Conservation (phyloP, 2,113 vertebrate genomes). For the Motacilla tschutschensis region DNA sequence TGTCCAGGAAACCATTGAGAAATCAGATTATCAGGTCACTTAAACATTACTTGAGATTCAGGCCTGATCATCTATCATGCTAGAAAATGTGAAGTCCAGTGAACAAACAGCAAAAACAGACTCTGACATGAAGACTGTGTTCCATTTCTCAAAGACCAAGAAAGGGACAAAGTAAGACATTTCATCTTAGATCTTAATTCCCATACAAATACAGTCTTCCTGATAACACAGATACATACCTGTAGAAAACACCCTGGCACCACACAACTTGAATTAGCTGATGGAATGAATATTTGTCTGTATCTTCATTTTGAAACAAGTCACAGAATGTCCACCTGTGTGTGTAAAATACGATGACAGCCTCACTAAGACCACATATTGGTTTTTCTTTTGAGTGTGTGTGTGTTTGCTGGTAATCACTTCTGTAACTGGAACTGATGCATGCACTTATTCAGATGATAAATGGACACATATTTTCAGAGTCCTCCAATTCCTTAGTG, state of each 20-base stretch:
- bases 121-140: neutral
- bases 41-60: neutral
- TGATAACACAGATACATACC: constrained; percentile 61
- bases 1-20: neutral
- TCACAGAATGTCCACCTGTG: constrained; percentile 80
- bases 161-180: neutral
- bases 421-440: neutral
- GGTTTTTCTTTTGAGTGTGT: neutral
- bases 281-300: constrained; percentile 45
- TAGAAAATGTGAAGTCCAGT: neutral
- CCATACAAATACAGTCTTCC: neutral
- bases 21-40: neutral
- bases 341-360: constrained; percentile 14
- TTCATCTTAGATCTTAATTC: neutral
- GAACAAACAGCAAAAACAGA: neutral
- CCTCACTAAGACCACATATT: neutral
- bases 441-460: neutral
- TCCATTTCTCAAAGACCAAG: neutral
- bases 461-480: neutral
- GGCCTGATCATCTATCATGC: neutral
- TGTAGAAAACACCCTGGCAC: constrained; percentile 81
- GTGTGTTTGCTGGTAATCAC: neutral
- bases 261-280: constrained; percentile 83
- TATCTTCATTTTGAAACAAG: constrained; percentile 49
- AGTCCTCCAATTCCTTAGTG: neutral